Conservation (phyloP, 1,140 invertebrate genomes). For the Liolophura sinensis region DNA sequence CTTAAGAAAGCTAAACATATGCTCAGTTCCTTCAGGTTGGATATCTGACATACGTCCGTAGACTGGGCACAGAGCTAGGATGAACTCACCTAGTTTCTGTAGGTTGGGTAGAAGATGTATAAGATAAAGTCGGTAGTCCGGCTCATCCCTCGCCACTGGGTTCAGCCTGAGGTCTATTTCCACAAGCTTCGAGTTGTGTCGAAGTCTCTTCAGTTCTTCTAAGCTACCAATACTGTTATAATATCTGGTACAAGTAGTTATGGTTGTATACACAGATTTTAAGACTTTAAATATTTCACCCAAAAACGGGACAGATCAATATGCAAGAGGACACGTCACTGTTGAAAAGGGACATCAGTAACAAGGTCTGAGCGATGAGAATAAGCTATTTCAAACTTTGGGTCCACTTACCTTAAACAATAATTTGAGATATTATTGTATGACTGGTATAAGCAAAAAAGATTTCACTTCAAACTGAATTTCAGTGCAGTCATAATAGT, state of each 20-base stretch:
- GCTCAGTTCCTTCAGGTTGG: no score
- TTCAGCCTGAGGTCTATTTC: slow-evolving; percentile 58
- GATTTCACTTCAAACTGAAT: neutral
- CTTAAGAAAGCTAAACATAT: no score
- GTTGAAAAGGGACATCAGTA: neutral
- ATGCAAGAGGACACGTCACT: neutral
- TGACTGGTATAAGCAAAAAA: neutral
- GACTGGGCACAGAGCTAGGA: neutral
- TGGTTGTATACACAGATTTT: neutral
- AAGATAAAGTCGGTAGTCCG: slow-evolving; percentile 57
- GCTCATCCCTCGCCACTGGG: slow-evolving; percentile 56
- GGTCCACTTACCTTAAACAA: neutral
- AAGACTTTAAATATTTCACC: slow-evolving; percentile 11
- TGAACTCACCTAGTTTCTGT: slow-evolving; percentile 48
- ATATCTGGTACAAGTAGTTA: slow-evolving; percentile 40
- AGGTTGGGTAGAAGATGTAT: slow-evolving; percentile 58
- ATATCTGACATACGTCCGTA: no score
- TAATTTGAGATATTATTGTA: neutral
- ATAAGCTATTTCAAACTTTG: neutral
- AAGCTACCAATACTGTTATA: slow-evolving; percentile 56
- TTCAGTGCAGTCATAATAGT: neutral
- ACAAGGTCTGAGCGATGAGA: neutral
- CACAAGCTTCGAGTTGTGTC: slow-evolving; percentile 44
- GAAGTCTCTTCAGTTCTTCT: slow-evolving; percentile 51
- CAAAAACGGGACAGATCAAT: neutral